Evolutionary conservation across 2,797 vertebrate genomes (phyloP).

Genomic region (Dallia pectoralis): DNA sequence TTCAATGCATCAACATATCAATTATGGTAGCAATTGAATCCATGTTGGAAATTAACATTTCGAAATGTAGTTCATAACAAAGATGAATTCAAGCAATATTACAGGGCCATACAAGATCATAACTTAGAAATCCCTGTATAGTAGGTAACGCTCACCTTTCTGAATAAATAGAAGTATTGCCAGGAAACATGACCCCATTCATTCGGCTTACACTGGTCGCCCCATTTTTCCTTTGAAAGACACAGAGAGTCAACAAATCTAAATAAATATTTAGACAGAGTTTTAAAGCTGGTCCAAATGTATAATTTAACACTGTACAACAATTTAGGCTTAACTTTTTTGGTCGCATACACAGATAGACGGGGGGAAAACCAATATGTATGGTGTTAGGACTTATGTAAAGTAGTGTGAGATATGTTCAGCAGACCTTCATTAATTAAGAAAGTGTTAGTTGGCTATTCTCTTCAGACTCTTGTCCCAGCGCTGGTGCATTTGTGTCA

Average conservation of each 20-base stretch:
- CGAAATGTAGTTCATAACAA: background rate
- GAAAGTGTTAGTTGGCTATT: too few relatives aligned
- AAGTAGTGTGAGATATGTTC: too few relatives aligned
- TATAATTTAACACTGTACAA: too few relatives aligned
- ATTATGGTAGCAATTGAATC: background rate
- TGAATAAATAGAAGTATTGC: constrained; percentile 85
- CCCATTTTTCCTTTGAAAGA: constrained; percentile 85
- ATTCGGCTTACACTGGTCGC: constrained; percentile 87
- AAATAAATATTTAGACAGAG: background rate
- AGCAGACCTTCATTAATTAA: too few relatives aligned
- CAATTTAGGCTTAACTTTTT: too few relatives aligned
- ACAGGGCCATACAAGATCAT: too few relatives aligned
- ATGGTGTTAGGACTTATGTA: too few relatives aligned
- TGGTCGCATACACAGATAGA: too few relatives aligned
- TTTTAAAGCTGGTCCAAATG: constrained; percentile 20
- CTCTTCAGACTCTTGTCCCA: too few relatives aligned
- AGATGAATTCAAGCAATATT: constrained; percentile 1
- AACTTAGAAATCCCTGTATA: constrained; percentile 5
- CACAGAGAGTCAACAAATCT: constrained; percentile 24
- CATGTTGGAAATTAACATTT: background rate
- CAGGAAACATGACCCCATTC: constrained; percentile 97
- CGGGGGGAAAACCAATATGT: too few relatives aligned
- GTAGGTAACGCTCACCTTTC: constrained; percentile 76
- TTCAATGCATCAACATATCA: background rate
- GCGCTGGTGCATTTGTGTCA: too few relatives aligned